A percentile compares a stretch with the other conserved stretches of the same genome.
phyloP scores from a whole-genome alignment of 2,797 vertebrate species.

The Todus mexicanus region DNA sequence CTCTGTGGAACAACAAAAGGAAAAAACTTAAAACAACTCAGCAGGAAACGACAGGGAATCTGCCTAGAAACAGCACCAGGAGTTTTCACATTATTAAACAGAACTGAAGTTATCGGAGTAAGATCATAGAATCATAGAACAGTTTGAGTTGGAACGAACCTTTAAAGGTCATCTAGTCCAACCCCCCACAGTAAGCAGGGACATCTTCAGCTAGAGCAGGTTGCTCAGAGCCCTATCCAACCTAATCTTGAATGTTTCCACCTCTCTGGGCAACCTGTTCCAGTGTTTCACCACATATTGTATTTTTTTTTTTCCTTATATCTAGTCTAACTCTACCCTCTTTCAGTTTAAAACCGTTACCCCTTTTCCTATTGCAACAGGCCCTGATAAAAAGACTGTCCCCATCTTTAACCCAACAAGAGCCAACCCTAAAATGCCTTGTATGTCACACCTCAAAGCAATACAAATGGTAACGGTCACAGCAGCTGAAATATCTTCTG shows the following conservation, averaged over 20 bases:
- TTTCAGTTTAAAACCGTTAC: too few species aligned
- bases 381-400: neutral
- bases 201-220: too few species aligned
- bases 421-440: neutral
- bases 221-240: too few species aligned
- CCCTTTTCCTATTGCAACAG: neutral
- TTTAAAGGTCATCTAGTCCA: neutral
- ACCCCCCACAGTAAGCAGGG: too few species aligned
- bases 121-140: neutral
- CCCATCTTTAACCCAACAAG: neutral
- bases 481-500: neutral
- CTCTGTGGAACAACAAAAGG: neutral
- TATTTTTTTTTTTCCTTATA: too few species aligned
- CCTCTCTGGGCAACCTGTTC: too few species aligned
- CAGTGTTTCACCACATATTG: too few species aligned
- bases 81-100: neutral
- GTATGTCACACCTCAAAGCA: neutral
- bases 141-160: neutral
- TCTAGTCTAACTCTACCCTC: too few species aligned
- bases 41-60: neutral
- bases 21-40: neutral
- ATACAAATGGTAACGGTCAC: neutral
- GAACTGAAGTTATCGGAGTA: neutral
- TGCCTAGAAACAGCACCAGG: neutral
- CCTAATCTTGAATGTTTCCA: too few species aligned